A percentile compares a stretch with the other conserved stretches of the same genome.
These are phyloP conservation scores for Nyctibius bracteatus DNA, from an alignment of 2,113 vertebrate species.

Conservation along the genomic window DNA sequence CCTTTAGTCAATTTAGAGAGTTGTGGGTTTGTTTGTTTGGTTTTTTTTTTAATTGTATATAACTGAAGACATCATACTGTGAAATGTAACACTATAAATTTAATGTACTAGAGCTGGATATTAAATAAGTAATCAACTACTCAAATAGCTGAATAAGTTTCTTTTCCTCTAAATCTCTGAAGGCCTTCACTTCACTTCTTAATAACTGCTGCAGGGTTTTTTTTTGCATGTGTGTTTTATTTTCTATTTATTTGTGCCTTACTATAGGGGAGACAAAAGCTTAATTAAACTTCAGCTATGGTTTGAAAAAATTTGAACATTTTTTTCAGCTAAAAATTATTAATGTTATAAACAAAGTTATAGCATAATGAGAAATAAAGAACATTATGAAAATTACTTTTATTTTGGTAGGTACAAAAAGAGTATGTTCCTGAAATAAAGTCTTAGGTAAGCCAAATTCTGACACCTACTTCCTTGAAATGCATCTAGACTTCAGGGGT, in stretches of 20 bases:
- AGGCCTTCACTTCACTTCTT: not conserved
- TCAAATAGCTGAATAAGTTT: not conserved
- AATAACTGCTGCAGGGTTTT: not conserved
- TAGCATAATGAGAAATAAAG: conserved; percentile 2
- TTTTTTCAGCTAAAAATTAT: conserved; percentile 39
- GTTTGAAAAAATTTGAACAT: conserved; percentile 38
- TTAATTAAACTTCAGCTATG: conserved; percentile 53
- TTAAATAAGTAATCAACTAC: conserved; percentile 3
- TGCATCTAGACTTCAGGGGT: not conserved
- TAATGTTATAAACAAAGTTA: conserved; percentile 21
- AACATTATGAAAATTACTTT: not conserved
- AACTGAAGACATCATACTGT: not conserved
- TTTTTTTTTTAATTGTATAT: not conserved
- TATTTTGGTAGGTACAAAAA: not conserved
- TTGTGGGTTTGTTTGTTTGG: not conserved
- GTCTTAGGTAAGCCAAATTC: not conserved
- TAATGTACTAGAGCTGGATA: not conserved
- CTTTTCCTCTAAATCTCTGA: conserved; percentile 41
- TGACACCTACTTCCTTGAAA: not conserved
- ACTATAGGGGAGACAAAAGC: not conserved
- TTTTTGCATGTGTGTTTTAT: not conserved
- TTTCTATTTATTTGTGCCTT: not conserved
- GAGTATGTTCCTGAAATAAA: not conserved
- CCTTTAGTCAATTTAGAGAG: not conserved
- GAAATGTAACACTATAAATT: not conserved